A percentile compares a stretch with the other conserved stretches of the same genome.
Conservation (phyloP, 1,140 invertebrate species). For the Sarcophaga peregrina region DNA sequence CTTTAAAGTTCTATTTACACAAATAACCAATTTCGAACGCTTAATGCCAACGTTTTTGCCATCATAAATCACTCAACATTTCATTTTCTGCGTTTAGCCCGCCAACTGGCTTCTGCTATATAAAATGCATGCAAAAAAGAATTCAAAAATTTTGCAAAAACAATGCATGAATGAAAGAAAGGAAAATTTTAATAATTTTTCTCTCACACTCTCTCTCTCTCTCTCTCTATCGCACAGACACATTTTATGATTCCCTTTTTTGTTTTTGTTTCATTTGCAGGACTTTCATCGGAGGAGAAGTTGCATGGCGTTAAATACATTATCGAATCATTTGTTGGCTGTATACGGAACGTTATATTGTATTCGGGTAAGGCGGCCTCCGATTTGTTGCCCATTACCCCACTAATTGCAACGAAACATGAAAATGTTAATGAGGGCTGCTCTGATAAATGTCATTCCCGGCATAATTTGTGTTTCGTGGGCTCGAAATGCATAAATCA, state of each 20-base stretch:
- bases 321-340: conserved; percentile 91
- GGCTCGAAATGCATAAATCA: conserved; percentile 89
- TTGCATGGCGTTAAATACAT: conserved; percentile 89
- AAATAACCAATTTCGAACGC: no score
- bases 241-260: background rate
- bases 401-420: conserved; percentile 84
- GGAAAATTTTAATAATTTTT: background rate
- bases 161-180: background rate
- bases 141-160: background rate
- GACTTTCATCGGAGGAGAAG: conserved; percentile 85
- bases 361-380: conserved; percentile 85
- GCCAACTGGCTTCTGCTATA: no score
- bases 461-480: conserved; percentile 84
- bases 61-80: no score
- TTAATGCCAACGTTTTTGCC: no score
- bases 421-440: conserved; percentile 89
- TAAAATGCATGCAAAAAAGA: background rate
- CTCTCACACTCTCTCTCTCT: background rate
- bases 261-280: conserved; percentile 66
- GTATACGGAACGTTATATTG: conserved; percentile 86
- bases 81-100: no score
- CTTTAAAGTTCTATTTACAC: no score
- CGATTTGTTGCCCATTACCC: conserved; percentile 80
- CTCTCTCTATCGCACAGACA: no score
- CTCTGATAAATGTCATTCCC: conserved; percentile 81